Conservation (phyloP, 2,797 vertebrate genomes). For the Scolopax bukidnonensis region DNA sequence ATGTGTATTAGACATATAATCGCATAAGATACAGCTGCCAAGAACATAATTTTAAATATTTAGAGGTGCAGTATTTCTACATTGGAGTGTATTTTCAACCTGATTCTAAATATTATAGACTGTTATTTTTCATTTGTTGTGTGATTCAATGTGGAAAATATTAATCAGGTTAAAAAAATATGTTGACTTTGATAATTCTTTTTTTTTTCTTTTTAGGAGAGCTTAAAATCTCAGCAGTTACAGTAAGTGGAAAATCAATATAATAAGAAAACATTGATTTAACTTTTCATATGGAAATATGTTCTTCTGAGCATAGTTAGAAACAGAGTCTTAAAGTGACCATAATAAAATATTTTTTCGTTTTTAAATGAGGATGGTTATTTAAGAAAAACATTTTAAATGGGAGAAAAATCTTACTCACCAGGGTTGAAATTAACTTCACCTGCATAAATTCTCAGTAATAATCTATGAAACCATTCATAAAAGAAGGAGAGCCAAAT, state of each 20-base stretch:
- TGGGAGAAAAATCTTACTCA: constrained; percentile 14
- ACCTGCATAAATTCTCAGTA: constrained; percentile 15
- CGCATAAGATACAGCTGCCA: not conserved
- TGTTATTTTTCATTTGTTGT: constrained; percentile 21
- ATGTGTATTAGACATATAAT: not conserved
- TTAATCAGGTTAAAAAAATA: constrained; percentile 17
- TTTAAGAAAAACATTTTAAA: constrained; percentile 48
- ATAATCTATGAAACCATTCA: constrained; percentile 37
- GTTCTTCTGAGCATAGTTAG: not conserved
- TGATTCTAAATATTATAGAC: not conserved
- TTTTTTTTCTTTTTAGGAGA: constrained; percentile 4
- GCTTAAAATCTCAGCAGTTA: constrained; percentile 1
- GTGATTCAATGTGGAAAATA: constrained; percentile 21
- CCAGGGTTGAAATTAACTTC: not conserved
- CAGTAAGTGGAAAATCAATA: constrained; percentile 54
- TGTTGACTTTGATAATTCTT: constrained; percentile 24
- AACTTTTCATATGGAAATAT: constrained; percentile 56
- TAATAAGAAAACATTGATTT: constrained; percentile 61
- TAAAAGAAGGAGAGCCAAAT: not conserved
- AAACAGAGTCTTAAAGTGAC: not conserved
- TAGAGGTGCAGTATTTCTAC: not conserved
- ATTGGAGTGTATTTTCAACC: not conserved
- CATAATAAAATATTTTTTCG: not conserved
- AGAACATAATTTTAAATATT: not conserved
- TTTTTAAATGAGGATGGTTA: not conserved